These are phyloP conservation scores for Naso thynnoides DNA, from an alignment of 2,797 vertebrate genomes.

Conservation along the genomic window DNA sequence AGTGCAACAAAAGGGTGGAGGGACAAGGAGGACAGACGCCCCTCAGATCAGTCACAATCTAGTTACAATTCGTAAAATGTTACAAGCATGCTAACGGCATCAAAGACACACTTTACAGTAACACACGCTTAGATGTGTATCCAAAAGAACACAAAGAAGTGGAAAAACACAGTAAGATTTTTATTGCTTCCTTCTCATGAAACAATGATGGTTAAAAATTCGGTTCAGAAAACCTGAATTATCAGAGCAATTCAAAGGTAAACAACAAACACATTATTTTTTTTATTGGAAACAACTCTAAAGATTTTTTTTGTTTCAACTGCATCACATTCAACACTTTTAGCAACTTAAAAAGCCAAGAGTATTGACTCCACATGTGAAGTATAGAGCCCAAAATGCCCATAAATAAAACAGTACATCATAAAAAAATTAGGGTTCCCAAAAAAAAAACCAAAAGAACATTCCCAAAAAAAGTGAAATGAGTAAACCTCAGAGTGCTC, in stretches of 20 bases:
- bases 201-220: constrained; percentile 46
- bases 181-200: constrained; percentile 76
- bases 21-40: constrained; percentile 58
- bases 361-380: constrained; percentile 17
- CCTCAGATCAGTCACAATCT: constrained; percentile 33
- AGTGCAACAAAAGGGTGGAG: constrained; percentile 72
- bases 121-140: constrained; percentile 13
- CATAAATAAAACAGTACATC: constrained; percentile 60
- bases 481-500: constrained; percentile 55
- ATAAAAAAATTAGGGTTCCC: constrained; percentile 39
- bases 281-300: constrained; percentile 54
- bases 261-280: constrained; percentile 49
- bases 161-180: constrained; percentile 68
- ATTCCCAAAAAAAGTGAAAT: constrained; percentile 47
- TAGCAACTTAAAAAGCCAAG: constrained; percentile 26
- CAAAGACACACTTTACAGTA: constrained; percentile 38
- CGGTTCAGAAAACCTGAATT: constrained; percentile 43
- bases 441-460: constrained; percentile 36
- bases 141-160: constrained; percentile 29
- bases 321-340: constrained; percentile 48
- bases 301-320: constrained; percentile 45
- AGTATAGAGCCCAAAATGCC: constrained; percentile 44
- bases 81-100: constrained; percentile 35
- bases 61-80: constrained; percentile 47
- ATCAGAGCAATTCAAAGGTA: constrained; percentile 58